Conservation (phyloP, 1,140 invertebrate genomes). For the Globodera ellingtonae region DNA sequence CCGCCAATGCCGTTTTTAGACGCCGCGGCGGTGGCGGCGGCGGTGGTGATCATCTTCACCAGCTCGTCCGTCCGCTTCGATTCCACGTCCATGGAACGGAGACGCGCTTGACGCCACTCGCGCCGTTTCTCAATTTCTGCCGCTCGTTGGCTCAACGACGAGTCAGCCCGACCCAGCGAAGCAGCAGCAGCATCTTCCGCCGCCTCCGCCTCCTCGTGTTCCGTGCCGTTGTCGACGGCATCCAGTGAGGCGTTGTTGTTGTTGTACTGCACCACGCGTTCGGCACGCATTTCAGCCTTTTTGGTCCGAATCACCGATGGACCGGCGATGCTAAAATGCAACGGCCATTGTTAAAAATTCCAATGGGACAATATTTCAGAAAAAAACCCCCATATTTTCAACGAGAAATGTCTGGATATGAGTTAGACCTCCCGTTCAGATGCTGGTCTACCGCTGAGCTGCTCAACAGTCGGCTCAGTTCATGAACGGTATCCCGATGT, state of each 20-base stretch:
- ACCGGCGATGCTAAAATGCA: constrained; percentile 20
- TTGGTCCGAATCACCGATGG: constrained; percentile 39
- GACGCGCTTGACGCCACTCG: constrained; percentile 53
- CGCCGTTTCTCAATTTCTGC: constrained; percentile 46
- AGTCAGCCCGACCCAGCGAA: constrained; percentile 15
- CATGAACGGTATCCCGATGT: constrained; percentile 20
- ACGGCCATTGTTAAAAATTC: too few species aligned
- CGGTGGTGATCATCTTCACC: constrained; percentile 45
- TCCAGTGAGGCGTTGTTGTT: background rate
- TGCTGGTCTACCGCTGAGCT: constrained; percentile 33
- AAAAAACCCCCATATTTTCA: background rate
- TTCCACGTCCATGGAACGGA: constrained; percentile 49
- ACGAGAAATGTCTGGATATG: too few species aligned
- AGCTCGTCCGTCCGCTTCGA: constrained; percentile 51
- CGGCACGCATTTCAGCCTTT: constrained; percentile 41
- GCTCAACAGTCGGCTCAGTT: constrained; percentile 29
- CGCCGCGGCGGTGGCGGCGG: background rate
- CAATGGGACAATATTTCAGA: background rate
- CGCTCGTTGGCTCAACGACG: constrained; percentile 42
- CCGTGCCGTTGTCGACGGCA: background rate
- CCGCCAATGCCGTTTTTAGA: background rate
- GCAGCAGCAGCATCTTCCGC: background rate
- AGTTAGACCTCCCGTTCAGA: background rate
- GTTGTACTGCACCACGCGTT: constrained; percentile 5
- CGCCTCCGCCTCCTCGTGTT: background rate